Base-by-base conservation (phyloP, 1,140 invertebrate genomes). In the Druon quercuslanigerum region DNA sequence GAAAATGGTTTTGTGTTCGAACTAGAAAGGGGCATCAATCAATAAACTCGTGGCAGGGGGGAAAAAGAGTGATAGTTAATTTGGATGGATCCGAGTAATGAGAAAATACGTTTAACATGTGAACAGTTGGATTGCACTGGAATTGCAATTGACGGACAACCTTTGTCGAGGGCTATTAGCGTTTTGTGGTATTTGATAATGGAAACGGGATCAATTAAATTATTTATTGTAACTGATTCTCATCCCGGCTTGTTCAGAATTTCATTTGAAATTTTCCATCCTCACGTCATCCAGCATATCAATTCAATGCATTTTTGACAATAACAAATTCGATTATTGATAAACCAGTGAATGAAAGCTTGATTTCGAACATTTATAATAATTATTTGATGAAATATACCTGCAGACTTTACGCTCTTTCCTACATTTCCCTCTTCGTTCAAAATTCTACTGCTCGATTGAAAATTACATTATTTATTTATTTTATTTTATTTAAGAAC, bases 141-240 rank as follows among this genome's bases (percentile, higher is more conserved):
- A 66, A 40, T 66, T 40, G 13, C 40, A 33, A 66, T 66, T 66
- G 60, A 66, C 60, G 40, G 60, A 66, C 60, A 66, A 19, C 54
- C 54, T 66, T 40, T 66, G 25, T 33, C n/a, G 3, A 16, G 40
- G 16, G 25, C 60, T 66, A 75, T 50, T 66, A 72, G 40, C 50
- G 74, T 73, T 56, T 70, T 56, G 72, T 19, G 73, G 75, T 77
- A 50, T 71, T n/a, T 50, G 71, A 80, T 77, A 77, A 80, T 80
- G 77, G 71, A 80, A 75, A 54, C 52, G 3, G 4, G 72, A 75
- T 54, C 57, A 75, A 77, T 77, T 70, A 74, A 75, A 77, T 80
- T 33, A 33, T 33, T 33, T 33, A 33, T 33, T 71, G 72, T 71
- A 73, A 77, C 72, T 74, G 74, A 72, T 52, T 77, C 56, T 17